These are phyloP conservation scores for Anthopleura sola DNA, from an alignment of 64 coral and sea anemone genomes.

Conservation along the genomic window DNA sequence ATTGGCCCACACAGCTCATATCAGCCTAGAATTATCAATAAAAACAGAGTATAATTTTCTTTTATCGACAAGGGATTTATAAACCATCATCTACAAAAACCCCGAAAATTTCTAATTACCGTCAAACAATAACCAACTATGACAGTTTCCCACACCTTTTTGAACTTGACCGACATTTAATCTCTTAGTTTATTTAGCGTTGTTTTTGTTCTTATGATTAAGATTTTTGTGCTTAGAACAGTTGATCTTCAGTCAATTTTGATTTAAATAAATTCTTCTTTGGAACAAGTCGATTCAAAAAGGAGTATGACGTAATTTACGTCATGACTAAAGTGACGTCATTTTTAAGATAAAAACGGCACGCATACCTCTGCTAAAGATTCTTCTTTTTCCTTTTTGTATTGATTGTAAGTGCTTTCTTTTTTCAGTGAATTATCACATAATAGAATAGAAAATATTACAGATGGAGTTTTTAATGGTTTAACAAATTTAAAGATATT, in stretches of 20 bases:
- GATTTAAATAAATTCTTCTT: too few species aligned
- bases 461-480: slow-evolving; percentile 26
- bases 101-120: neutral
- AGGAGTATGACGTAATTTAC: neutral
- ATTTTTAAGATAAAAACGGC: neutral
- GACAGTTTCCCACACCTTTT: slow-evolving; percentile 1
- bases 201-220: neutral
- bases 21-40: too few species aligned
- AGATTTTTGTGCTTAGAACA: neutral
- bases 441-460: slow-evolving; percentile 28
- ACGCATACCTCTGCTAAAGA: neutral
- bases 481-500: slow-evolving; percentile 13
- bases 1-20: too few species aligned
- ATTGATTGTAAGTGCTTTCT: neutral
- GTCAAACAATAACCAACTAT: neutral
- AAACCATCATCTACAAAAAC: neutral
- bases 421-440: slow-evolving; percentile 19
- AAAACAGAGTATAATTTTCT: neutral
- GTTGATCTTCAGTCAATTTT: neutral
- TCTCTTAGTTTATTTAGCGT: neutral
- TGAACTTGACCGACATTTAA: neutral
- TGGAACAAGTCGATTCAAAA: too few species aligned
- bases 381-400: neutral
- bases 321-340: neutral
- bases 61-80: neutral